Percentiles rank a stretch among this genome's conserved stretches.
phyloP scores from a whole-genome alignment of 1,140 invertebrate genomes.

The Theocolax elegans region DNA sequence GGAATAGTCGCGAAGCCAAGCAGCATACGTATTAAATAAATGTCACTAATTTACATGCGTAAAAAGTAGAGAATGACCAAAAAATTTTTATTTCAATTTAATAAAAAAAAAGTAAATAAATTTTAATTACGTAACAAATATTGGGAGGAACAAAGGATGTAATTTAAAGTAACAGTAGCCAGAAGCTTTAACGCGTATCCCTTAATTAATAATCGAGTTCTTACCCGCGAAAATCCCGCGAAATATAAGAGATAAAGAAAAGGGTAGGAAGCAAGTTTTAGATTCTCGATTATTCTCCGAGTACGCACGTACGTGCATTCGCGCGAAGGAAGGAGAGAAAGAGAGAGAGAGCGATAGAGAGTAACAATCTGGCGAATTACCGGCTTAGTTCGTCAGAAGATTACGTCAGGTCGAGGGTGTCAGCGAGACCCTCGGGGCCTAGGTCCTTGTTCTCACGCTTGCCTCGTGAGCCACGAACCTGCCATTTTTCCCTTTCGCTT shows the following conservation, averaged over 20 bases:
- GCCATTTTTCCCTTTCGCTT: slow-evolving; percentile 13
- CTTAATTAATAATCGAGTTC: too few relatives aligned
- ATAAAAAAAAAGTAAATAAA: too few relatives aligned
- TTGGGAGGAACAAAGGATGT: too few relatives aligned
- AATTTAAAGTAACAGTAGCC: too few relatives aligned
- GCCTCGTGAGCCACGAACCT: slow-evolving; percentile 10
- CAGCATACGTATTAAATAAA: too few relatives aligned
- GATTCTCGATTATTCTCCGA: not conserved
- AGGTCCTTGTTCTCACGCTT: slow-evolving; percentile 38
- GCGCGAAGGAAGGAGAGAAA: not conserved
- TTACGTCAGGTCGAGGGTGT: slow-evolving; percentile 68
- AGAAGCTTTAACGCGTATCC: too few relatives aligned
- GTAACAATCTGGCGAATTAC: slow-evolving; percentile 65
- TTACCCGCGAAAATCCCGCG: not conserved
- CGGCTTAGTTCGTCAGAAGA: slow-evolving; percentile 67
- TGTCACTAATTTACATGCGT: too few relatives aligned
- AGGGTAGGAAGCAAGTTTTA: not conserved
- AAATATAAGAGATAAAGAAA: not conserved
- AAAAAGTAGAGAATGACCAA: too few relatives aligned
- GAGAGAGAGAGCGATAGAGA: not conserved
- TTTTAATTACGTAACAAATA: too few relatives aligned
- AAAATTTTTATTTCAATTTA: too few relatives aligned
- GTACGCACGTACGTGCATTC: not conserved
- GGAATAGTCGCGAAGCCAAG: too few relatives aligned
- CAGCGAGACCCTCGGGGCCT: slow-evolving; percentile 56